Percentiles rank a stretch among this genome's conserved stretches.
Conservation (phyloP, 1,140 invertebrate genomes). For the Pollicipes pollicipes region DNA sequence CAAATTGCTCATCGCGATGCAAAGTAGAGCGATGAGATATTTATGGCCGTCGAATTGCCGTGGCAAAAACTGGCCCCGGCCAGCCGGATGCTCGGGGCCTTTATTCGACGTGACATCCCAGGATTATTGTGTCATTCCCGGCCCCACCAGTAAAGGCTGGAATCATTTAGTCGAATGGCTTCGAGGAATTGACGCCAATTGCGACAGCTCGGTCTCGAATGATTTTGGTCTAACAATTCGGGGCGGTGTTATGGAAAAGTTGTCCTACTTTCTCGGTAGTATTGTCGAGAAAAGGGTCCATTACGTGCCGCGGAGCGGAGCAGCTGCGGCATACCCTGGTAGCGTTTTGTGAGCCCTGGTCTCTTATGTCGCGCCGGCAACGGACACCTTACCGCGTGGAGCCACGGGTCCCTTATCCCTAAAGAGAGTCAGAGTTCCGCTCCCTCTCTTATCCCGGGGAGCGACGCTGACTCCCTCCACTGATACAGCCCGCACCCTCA, state of each 20-base stretch:
- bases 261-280: neutral
- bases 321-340: too few relatives aligned
- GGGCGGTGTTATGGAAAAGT: neutral
- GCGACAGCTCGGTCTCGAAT: neutral
- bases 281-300: neutral
- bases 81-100: too few relatives aligned
- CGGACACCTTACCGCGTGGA: too few relatives aligned
- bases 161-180: neutral
- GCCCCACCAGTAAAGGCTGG: neutral
- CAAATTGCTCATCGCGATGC: neutral
- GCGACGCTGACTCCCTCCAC: too few relatives aligned
- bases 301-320: neutral
- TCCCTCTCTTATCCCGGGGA: too few relatives aligned
- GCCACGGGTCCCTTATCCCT: too few relatives aligned
- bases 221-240: neutral
- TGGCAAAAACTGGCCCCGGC: neutral
- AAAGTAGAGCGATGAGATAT: neutral
- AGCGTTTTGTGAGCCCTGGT: too few relatives aligned
- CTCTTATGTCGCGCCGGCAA: too few relatives aligned
- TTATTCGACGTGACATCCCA: neutral
- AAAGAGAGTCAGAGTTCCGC: too few relatives aligned
- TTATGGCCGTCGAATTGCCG: neutral
- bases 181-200: neutral
- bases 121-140: neutral
- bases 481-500: too few relatives aligned